Evolutionary conservation across 2,113 vertebrate genomes (phyloP).

Genomic region (Brachyhypopomus gauderio): DNA sequence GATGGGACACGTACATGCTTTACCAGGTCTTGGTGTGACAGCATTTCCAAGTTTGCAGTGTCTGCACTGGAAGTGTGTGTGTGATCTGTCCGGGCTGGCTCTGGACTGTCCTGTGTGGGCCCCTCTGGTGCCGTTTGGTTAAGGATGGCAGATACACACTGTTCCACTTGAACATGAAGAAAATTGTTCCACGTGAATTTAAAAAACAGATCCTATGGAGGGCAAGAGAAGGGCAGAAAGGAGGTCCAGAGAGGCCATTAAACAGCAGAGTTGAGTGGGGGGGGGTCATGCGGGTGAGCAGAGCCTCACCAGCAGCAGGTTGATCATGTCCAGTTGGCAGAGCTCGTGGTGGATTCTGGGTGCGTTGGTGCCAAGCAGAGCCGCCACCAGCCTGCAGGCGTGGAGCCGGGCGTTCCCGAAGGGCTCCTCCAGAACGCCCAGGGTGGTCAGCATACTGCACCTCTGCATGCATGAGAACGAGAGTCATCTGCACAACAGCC

Average conservation of each 20-base stretch:
- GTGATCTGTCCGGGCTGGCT: conserved; percentile 63
- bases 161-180: conserved; percentile 96
- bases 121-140: conserved; percentile 79
- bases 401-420: conserved; percentile 93
- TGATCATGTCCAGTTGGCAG: conserved; percentile 86
- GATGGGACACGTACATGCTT: conserved; percentile 78
- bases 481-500: not conserved
- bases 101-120: conserved; percentile 41
- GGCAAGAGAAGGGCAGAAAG: not conserved
- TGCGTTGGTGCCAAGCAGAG: conserved; percentile 86
- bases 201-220: conserved; percentile 90
- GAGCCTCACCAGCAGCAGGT: conserved; percentile 84
- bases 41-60: conserved; percentile 50
- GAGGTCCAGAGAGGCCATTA: not conserved
- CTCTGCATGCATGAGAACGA: conserved; percentile 70
- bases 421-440: conserved; percentile 90
- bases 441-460: conserved; percentile 88
- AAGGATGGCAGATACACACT: conserved; percentile 88
- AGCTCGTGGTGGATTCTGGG: conserved; percentile 89
- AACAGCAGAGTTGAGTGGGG: not conserved
- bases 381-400: conserved; percentile 85
- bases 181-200: conserved; percentile 99
- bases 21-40: conserved; percentile 69
- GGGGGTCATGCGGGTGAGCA: not conserved
- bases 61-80: conserved; percentile 48